These are phyloP conservation scores for Cryptosula pallasiana DNA, from an alignment of 2,888 invertebrate genomes.

Conservation along the genomic window DNA sequence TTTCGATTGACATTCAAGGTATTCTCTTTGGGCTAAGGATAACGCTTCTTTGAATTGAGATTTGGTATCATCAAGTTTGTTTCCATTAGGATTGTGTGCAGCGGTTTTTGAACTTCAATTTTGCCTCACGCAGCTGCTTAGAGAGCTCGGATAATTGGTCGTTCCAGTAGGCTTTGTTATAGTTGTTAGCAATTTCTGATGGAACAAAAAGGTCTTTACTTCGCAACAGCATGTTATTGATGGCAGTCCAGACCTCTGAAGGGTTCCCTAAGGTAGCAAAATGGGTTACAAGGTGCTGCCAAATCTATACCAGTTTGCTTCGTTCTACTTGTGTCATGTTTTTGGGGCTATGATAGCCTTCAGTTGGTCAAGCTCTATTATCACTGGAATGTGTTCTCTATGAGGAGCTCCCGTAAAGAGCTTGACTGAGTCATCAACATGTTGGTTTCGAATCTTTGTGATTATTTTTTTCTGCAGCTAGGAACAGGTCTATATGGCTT, in stretches of 20 bases:
- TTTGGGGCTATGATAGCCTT: background rate
- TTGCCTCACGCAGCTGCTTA: background rate
- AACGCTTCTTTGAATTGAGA: background rate
- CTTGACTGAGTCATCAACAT: background rate
- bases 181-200: background rate
- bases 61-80: background rate
- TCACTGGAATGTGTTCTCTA: background rate
- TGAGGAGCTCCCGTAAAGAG: slow-evolving; percentile 7
- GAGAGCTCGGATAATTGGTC: background rate
- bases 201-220: background rate
- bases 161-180: slow-evolving; percentile 10
- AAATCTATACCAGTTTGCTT: background rate
- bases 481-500: background rate
- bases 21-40: background rate
- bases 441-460: background rate
- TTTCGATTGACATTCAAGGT: background rate
- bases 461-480: background rate
- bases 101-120: background rate
- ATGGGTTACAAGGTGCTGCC: background rate
- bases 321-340: background rate
- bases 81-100: background rate
- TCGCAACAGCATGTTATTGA: background rate
- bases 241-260: background rate
- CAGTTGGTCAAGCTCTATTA: background rate
- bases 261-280: background rate